A percentile compares a stretch with the other conserved stretches of the same genome.
Evolutionary conservation across 2,113 vertebrate species (phyloP).

Genomic region (Platycercus adscitus): DNA sequence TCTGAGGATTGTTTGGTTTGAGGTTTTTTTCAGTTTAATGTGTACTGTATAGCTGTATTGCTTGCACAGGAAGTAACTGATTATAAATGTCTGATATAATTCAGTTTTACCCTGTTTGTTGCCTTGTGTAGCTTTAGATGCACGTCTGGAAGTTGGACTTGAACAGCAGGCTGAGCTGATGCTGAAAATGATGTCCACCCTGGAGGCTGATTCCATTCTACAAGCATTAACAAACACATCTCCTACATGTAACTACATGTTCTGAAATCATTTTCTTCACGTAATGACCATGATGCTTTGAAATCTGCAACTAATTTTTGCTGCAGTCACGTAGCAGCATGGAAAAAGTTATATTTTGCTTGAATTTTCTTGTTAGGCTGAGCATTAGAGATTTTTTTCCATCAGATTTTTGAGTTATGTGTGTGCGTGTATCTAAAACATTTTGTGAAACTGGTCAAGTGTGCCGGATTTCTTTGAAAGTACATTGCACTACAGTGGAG

Average conservation of each 20-base stretch:
- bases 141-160: conserved; percentile 94
- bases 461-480: not conserved
- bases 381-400: not conserved
- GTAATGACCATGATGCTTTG: not conserved
- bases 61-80: not conserved
- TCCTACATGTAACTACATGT: conserved; percentile 83
- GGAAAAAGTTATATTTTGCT: not conserved
- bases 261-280: not conserved
- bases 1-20: not conserved
- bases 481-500: not conserved
- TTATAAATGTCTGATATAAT: not conserved
- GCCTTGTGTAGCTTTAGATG: conserved; percentile 86
- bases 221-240: conserved; percentile 94
- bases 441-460: not conserved
- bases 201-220: conserved; percentile 97
- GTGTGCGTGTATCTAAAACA: not conserved
- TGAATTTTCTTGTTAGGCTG: not conserved
- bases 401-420: not conserved
- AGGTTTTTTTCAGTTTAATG: not conserved
- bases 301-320: not conserved
- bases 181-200: conserved; percentile 99
- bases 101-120: not conserved
- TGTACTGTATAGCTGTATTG: not conserved
- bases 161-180: conserved; percentile 98
- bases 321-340: not conserved